Percentiles rank a stretch among this genome's conserved stretches.
Evolutionary conservation across 2,113 vertebrate genomes (phyloP).

Genomic region (Halichoerus grypus): DNA sequence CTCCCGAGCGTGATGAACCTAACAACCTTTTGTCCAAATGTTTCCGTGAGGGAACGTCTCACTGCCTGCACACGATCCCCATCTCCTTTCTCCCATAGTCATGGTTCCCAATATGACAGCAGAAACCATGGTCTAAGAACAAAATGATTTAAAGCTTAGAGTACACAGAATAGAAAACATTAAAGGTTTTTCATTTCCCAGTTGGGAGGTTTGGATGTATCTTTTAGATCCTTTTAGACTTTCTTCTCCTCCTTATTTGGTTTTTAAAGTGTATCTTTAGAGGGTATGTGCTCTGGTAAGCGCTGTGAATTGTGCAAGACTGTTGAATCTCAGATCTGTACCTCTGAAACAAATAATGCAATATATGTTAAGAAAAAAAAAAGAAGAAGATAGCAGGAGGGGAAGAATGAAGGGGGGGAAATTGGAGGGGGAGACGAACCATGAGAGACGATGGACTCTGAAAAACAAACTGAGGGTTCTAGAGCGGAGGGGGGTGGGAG

Average conservation of each 20-base stretch:
- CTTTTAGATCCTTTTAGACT: not conserved
- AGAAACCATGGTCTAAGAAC: slow-evolving; percentile 24
- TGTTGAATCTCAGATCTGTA: too few relatives aligned
- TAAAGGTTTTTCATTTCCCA: not conserved
- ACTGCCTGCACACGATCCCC: too few relatives aligned
- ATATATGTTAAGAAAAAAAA: too few relatives aligned
- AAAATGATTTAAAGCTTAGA: slow-evolving; percentile 22
- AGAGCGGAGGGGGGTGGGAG: too few relatives aligned
- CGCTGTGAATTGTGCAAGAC: too few relatives aligned
- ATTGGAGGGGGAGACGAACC: too few relatives aligned
- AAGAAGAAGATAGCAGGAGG: too few relatives aligned
- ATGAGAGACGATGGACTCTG: too few relatives aligned
- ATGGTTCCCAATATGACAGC: not conserved
- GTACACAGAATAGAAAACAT: not conserved
- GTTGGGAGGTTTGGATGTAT: not conserved
- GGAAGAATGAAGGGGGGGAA: too few relatives aligned
- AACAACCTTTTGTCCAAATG: not conserved
- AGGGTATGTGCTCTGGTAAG: too few relatives aligned
- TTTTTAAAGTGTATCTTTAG: not conserved
- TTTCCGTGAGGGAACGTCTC: not conserved
- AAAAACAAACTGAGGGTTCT: too few relatives aligned
- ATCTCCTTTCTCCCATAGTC: not conserved
- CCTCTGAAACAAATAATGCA: too few relatives aligned
- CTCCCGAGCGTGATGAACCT: not conserved
- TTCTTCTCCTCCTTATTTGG: not conserved